Evolutionary conservation across 2,113 vertebrate species (phyloP), one percentile per base, ranked within the genome.

Genomic region (Climacteris rufus): DNA sequence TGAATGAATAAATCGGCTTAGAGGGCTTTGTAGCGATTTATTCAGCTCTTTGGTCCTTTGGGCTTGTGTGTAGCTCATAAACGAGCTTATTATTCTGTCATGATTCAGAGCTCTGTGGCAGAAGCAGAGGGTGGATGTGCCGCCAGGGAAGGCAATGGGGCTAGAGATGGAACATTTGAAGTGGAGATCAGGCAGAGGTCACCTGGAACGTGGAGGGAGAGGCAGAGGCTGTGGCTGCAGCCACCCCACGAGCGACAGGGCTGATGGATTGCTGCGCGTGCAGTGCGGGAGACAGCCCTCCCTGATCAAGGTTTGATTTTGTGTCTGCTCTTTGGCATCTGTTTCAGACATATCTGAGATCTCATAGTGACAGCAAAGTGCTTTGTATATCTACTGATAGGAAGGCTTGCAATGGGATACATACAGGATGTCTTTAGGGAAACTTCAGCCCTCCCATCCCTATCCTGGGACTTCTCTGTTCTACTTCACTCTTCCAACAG

Each of bases 11-110:
- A 94, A 97, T 96, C 65, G 7, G 95, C 93, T 96, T 96, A 94
- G 57, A 79, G 93, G 79, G 97, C 97, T 97, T 96, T 94, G 95
- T 90, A 86, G 90, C 15, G 39, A 96, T 97, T 97, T 96, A 96
- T 93, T 96, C 83, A 0, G 8, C 94, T 95, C 96, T 95, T 92
- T 88, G 83, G 60, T 96, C 94, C 89, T 97, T 71, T 68, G 94
- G 94, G 94, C 68, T 90, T 70, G 87, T 88, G 83, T 83, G 90
- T 82, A 74, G 86, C 90, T 97, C 89, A 85, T 95, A 94, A 97
- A 94, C 1, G n/a, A 95, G 95, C 96, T 96, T 86, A 94, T 97
- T 97, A 96, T 96, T 97, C 93, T 79, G 42, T 78, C 90, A 52
- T 95, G 96, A 97, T 96, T 94, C 96, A 94, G 76, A 69, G 96